Percentiles rank a stretch among this genome's conserved stretches.
Evolutionary conservation across 23 tunicate species (phyloP).

Genomic region (Pegea sp.): DNA sequence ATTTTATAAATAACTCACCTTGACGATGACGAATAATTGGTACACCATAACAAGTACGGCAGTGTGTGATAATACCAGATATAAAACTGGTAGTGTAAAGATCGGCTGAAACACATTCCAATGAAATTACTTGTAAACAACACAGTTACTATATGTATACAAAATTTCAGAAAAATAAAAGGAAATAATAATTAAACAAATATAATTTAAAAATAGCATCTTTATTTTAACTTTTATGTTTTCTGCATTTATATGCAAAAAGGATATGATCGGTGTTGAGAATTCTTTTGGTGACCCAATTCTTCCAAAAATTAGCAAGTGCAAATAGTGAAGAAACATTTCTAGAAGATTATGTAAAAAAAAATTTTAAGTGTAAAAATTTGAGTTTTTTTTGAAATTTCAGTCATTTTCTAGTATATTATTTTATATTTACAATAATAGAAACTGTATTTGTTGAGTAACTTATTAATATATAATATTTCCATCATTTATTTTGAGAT

Average conservation of each 20-base stretch:
- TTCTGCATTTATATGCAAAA: conserved; percentile 2
- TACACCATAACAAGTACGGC: conserved; percentile 51
- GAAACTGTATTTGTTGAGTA: too few relatives aligned
- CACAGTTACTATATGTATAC: conserved; percentile 15
- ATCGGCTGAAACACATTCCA: conserved; percentile 75
- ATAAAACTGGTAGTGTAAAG: conserved; percentile 84
- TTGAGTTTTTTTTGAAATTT: too few relatives aligned
- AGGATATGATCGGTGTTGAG: conserved; percentile 37
- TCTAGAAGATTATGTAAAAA: conserved; percentile 8
- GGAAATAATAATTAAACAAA: conserved; percentile 1
- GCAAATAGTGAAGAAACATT: conserved; percentile 3
- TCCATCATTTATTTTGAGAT: too few relatives aligned
- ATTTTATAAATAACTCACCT: conserved; percentile 7
- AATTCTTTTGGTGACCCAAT: conserved; percentile 9
- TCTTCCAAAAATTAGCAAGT: conserved; percentile 1
- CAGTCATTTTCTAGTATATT: too few relatives aligned
- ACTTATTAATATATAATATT: too few relatives aligned
- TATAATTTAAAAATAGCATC: conserved; percentile 1
- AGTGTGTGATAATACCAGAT: conserved; percentile 89
- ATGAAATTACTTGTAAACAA: conserved; percentile 70
- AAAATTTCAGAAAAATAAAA: conserved; percentile 8
- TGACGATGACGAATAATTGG: conserved; percentile 10
- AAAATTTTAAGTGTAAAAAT: too few relatives aligned
- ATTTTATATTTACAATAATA: too few relatives aligned
- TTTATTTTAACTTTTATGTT: background rate